phyloP scores from a whole-genome alignment of 1,140 invertebrate genomes.

The Magallana angulata region DNA sequence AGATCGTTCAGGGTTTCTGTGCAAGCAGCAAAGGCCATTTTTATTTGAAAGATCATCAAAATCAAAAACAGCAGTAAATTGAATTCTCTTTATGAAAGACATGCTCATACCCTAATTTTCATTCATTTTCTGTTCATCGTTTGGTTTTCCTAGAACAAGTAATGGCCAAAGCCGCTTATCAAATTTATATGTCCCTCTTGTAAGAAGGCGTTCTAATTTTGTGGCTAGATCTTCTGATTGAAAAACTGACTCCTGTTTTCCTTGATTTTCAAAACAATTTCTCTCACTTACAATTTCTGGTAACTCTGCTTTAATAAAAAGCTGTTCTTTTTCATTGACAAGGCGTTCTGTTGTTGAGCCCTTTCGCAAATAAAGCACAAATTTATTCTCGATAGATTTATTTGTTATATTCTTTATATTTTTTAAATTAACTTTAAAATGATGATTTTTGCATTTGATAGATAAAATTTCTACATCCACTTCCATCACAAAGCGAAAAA shows the following conservation, averaged over 20 bases:
- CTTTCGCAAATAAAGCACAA: conserved; percentile 10
- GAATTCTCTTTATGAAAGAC: conserved; percentile 34
- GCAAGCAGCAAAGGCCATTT: conserved; percentile 35
- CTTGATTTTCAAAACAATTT: conserved; percentile 30
- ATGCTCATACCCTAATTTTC: conserved; percentile 11
- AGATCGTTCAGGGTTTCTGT: conserved; percentile 34
- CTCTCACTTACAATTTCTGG: conserved; percentile 19
- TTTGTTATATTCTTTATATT: not conserved
- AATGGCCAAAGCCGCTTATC: conserved; percentile 45
- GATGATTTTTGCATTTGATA: not conserved
- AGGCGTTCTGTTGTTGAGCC: conserved; percentile 28
- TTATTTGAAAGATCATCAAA: conserved; percentile 47
- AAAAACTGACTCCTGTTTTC: not conserved
- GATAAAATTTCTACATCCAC: conserved; percentile 50
- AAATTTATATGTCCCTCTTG: conserved; percentile 16
- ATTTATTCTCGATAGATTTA: conserved; percentile 26
- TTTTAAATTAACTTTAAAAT: conserved; percentile 46
- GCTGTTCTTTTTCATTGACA: not conserved
- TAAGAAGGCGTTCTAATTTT: conserved; percentile 18
- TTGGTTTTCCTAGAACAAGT: conserved; percentile 40
- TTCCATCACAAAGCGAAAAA: conserved; percentile 49
- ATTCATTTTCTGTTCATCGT: conserved; percentile 38
- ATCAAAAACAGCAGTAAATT: conserved; percentile 47
- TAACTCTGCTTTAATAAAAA: conserved; percentile 25
- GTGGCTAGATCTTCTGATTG: not conserved